These are phyloP conservation scores for Euplagia quadripunctaria DNA, from an alignment of 2,888 invertebrate genomes.

Conservation along the genomic window DNA sequence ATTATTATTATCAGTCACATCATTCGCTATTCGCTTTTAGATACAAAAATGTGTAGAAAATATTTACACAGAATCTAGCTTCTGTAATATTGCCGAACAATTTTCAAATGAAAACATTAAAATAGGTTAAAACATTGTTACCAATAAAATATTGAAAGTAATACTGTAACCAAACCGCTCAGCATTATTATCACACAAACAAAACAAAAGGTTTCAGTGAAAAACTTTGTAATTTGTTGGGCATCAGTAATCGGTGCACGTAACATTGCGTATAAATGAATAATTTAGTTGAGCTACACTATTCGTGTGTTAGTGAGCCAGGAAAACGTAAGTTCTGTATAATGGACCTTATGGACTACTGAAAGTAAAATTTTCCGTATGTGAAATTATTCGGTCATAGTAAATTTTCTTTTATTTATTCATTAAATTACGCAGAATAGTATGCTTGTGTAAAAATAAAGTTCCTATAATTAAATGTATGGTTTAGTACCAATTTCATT, in stretches of 20 bases:
- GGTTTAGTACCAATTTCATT: neutral
- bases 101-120: neutral
- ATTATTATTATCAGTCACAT: no score
- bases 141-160: conserved; percentile 1
- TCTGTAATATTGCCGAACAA: neutral
- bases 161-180: neutral
- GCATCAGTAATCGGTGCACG: conserved; percentile 17
- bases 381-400: neutral
- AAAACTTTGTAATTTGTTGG: conserved; percentile 16
- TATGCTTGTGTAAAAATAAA: neutral
- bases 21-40: no score
- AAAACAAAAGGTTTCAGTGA: conserved; percentile 8
- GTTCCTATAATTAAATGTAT: neutral
- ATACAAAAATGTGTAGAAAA: no score
- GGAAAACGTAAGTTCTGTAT: neutral
- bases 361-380: neutral
- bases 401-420: neutral
- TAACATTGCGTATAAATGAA: conserved; percentile 15
- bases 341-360: neutral
- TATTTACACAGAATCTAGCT: neutral
- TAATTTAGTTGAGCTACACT: conserved; percentile 16
- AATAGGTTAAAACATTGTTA: neutral
- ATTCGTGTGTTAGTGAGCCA: conserved; percentile 4
- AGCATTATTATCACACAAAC: conserved; percentile 9
- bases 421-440: neutral